Percentiles rank a stretch among this genome's conserved stretches.
phyloP scores from a whole-genome alignment of 2,888 invertebrate species.

The Polyommatus iphigenia region DNA sequence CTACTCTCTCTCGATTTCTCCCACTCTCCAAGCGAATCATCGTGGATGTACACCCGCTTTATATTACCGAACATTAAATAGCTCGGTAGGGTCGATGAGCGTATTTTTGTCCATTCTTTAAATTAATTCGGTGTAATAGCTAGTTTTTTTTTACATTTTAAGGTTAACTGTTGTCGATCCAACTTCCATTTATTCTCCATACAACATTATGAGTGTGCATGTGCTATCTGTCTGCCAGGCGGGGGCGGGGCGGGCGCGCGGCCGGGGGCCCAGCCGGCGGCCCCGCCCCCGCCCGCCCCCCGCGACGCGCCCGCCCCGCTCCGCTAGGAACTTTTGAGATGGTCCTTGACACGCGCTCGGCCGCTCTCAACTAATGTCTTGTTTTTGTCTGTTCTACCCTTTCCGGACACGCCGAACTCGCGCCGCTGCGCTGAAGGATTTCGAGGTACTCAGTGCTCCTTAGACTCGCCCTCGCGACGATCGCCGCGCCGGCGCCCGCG shows the following conservation, averaged over 20 bases:
- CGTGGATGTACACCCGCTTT: conserved; percentile 29
- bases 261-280: not conserved
- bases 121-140: conserved; percentile 74
- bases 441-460: conserved; percentile 87
- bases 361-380: conserved; percentile 82
- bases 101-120: conserved; percentile 61
- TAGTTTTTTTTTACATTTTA: conserved; percentile 61
- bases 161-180: conserved; percentile 65
- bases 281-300: conserved; percentile 37
- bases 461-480: conserved; percentile 74
- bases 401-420: conserved; percentile 85
- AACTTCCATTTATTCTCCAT: conserved; percentile 46
- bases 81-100: conserved; percentile 61
- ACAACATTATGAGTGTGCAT: conserved; percentile 53
- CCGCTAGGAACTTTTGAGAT: conserved; percentile 94
- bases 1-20: conserved; percentile 49
- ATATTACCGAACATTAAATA: conserved; percentile 53
- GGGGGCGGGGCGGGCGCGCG: conserved; percentile 33
- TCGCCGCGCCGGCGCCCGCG: conserved; percentile 62
- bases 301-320: conserved; percentile 46
- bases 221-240: conserved; percentile 65
- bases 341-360: conserved; percentile 87
- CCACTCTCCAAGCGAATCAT: conserved; percentile 37
- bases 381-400: conserved; percentile 86
- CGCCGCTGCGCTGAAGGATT: conserved; percentile 88